Base-by-base conservation (phyloP, 1,140 invertebrate species). In the Drosophila murphyi region DNA sequence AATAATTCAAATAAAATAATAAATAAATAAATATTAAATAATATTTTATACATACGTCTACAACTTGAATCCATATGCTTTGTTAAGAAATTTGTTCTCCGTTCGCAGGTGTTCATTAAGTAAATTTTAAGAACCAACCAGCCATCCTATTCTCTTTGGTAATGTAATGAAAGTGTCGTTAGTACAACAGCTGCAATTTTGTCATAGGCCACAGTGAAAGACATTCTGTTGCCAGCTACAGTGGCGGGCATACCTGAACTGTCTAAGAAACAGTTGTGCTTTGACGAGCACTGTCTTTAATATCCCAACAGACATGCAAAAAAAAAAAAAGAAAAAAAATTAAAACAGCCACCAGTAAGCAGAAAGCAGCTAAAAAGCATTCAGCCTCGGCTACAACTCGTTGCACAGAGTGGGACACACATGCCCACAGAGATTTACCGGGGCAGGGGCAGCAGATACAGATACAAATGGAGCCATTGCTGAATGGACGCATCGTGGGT, bases 261-360 rank as follows among this genome's bases (percentile, higher is more conserved):
- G 39, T 64, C 20, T 10, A 29, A 12, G 20, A 28, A 51, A 10
- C 29, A 34, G 64, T 2, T n/a, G 35, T 54, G 29, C 64, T 69
- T 73, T 73, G 71, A 69, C 50, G 50, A 61, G 47, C 54, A 54
- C 52, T 64, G 67, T 61, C 67, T 75, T 71, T 75, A 75, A 75
- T 75, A 75, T 63, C 68, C 68, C 60, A 71, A 70, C 63, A 67
- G 72, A 20, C 10, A 69, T 51, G 51, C 45, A 57, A 43, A 60
- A 55, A 68, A 32, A 63, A 45, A 31, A 31, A 12, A 45, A 31
- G 12, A 12, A 12, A 20, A 43, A 71, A 55, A 34, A 43, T 43
- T 50, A 10, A 12, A 10, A 8, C 32, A 3, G n/a, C 5, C 28
- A 5, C 34, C 32, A 67, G 39, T n/a, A 20, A 52, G 6, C 8